Conservation (phyloP, 2,888 invertebrate species). For the Tubiluchus corallicola region DNA sequence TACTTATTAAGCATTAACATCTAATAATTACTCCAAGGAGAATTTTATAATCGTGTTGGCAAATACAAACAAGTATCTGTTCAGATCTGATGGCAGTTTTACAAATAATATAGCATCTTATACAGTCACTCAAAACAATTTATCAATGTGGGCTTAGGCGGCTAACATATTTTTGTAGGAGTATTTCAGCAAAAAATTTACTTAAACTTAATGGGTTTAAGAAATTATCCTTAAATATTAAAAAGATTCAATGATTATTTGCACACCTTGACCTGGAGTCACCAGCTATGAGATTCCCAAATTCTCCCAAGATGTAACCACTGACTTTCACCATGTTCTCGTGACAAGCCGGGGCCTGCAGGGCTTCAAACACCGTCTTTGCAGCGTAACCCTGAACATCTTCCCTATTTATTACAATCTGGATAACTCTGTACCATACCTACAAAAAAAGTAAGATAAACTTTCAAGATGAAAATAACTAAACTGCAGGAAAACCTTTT, state of each 20-base stretch:
- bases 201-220: not conserved
- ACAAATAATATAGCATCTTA: too few relatives aligned
- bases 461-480: not conserved
- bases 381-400: conserved; percentile 99
- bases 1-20: too few relatives aligned
- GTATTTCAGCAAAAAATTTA: not conserved
- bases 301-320: conserved; percentile 95
- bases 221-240: not conserved
- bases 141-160: too few relatives aligned
- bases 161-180: too few relatives aligned
- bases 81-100: too few relatives aligned
- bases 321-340: conserved; percentile 99
- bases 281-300: conserved; percentile 97
- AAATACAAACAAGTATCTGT: too few relatives aligned
- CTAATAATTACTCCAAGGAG: too few relatives aligned
- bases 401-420: conserved; percentile 97
- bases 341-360: conserved; percentile 97
- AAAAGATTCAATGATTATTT: not conserved
- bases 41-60: too few relatives aligned
- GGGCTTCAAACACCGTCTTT: conserved; percentile 96
- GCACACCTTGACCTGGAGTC: conserved; percentile 61
- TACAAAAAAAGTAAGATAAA: conserved; percentile 11
- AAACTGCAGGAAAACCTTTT: not conserved
- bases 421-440: conserved; percentile 92
- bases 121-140: too few relatives aligned